Percentiles rank a stretch among this genome's conserved stretches.
These are phyloP conservation scores for Pangasius krempfi DNA, from an alignment of 2,797 vertebrate genomes.

Conservation along the genomic window DNA sequence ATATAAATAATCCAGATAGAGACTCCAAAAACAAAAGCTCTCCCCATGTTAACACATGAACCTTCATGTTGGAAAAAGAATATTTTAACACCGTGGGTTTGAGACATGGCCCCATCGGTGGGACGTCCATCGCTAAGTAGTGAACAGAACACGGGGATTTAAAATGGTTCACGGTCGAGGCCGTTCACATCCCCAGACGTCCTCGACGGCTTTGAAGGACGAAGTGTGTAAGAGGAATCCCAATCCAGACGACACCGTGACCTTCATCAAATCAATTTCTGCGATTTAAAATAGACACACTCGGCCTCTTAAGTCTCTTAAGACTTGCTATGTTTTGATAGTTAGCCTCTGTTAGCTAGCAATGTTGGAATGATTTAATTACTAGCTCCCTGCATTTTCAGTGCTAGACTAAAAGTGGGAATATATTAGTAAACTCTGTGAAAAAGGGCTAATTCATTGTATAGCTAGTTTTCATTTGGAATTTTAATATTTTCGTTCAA, in stretches of 20 bases:
- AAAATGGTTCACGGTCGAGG: not conserved
- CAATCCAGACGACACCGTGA: not conserved
- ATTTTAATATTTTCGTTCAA: too few species aligned
- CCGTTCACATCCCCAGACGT: not conserved
- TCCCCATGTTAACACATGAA: not conserved
- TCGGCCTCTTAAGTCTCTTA: not conserved
- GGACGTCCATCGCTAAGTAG: not conserved
- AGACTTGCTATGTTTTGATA: too few species aligned
- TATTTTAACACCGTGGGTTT: not conserved
- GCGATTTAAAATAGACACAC: slow-evolving; percentile 15
- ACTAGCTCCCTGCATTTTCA: too few species aligned
- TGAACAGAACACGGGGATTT: not conserved
- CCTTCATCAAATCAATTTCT: slow-evolving; percentile 28
- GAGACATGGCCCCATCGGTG: not conserved
- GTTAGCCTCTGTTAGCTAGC: too few species aligned
- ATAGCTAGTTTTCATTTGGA: too few species aligned
- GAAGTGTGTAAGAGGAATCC: slow-evolving; percentile 7
- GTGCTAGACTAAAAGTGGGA: too few species aligned
- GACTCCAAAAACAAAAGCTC: not conserved
- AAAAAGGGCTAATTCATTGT: too few species aligned
- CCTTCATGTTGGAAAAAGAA: not conserved
- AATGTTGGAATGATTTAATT: too few species aligned
- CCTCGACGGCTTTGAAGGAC: not conserved
- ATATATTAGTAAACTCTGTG: too few species aligned
- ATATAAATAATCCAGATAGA: slow-evolving; percentile 23